phyloP scores from a whole-genome alignment of 2,888 invertebrate species.

The Apodemia duryi region DNA sequence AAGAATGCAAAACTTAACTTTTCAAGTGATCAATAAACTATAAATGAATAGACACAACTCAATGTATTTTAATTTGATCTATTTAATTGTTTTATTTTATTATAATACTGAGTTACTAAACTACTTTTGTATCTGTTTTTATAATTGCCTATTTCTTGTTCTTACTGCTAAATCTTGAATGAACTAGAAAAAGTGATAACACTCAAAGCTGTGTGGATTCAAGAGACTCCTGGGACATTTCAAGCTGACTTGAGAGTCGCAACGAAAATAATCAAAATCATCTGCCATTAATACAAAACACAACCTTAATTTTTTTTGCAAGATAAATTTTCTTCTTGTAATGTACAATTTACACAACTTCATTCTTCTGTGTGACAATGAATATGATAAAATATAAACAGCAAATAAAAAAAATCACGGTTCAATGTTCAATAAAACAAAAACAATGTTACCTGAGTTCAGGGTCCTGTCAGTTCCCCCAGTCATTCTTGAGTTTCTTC shows the following conservation, averaged over 20 bases:
- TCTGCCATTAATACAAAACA: too few species aligned
- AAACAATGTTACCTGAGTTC: constrained; percentile 60
- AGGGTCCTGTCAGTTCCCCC: constrained; percentile 65
- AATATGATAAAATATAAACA: not conserved
- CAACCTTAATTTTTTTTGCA: too few species aligned
- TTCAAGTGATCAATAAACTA: not conserved
- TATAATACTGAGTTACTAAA: too few species aligned
- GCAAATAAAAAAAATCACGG: not conserved
- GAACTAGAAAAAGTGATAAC: not conserved
- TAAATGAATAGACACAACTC: too few species aligned
- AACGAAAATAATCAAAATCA: too few species aligned
- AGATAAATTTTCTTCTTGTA: too few species aligned
- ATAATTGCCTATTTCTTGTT: not conserved
- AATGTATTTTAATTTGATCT: too few species aligned
- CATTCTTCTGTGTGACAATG: not conserved
- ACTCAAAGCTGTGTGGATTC: too few species aligned
- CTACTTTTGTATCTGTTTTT: not conserved
- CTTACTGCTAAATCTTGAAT: not conserved
- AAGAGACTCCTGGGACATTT: too few species aligned
- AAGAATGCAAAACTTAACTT: not conserved
- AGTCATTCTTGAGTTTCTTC: constrained; percentile 56
- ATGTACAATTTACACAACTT: too few species aligned
- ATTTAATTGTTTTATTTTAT: not conserved
- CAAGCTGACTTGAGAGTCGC: too few species aligned
- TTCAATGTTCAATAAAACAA: constrained; percentile 41